Evolutionary conservation across 2,113 vertebrate genomes (phyloP), one percentile per base, ranked within the genome.

Genomic region (Proterorhinus semilunaris): DNA sequence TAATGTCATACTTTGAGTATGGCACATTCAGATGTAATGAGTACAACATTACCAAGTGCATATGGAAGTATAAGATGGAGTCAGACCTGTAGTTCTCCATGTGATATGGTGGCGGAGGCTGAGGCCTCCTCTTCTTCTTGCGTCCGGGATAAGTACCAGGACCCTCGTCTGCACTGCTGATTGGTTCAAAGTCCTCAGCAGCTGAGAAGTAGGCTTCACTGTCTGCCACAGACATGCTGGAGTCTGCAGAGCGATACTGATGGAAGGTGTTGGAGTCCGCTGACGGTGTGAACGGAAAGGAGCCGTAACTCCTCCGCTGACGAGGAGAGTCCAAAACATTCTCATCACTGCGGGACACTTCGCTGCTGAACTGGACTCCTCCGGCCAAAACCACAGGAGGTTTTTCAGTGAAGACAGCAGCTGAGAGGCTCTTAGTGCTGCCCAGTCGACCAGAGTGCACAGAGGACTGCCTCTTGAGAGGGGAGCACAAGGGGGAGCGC

Each of bases 121-220:
- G 87, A 88, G 96, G 92, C 64, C 95, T 93, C 83, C 94, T 94
- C 72, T 94, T 96, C 83, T 94, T 96, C 84, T 97, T 99, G 62
- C 98, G 94, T 11, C 98, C 96, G 1, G 98, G 98, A 71, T 98
- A 99, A 0, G 98, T 99, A 61, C 96, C 96, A 0, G 97, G 98
- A 3, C 97, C 96, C 92, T 99, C 98, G 44, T 99, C 97, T 0
- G 90, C 89, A 0, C 96, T 98, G 84, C 97, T 98, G 74, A 98
- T 95, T 1, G 95, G 96, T 76, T 99, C 98, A 61, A 99, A 98
- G 81, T 99, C 98, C 71, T 99, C 98, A 0, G 96, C 92, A 0
- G 98, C 98, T 1, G 97, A 99, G 83, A 97, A 99, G 86, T 99
- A 99, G 68, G 97, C 98, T 92, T 99, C 98, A 0, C 97, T 99